A percentile compares a stretch with the other conserved stretches of the same genome.
Conservation (phyloP, 2,888 invertebrate genomes). For the Epirrhoe alternata region DNA sequence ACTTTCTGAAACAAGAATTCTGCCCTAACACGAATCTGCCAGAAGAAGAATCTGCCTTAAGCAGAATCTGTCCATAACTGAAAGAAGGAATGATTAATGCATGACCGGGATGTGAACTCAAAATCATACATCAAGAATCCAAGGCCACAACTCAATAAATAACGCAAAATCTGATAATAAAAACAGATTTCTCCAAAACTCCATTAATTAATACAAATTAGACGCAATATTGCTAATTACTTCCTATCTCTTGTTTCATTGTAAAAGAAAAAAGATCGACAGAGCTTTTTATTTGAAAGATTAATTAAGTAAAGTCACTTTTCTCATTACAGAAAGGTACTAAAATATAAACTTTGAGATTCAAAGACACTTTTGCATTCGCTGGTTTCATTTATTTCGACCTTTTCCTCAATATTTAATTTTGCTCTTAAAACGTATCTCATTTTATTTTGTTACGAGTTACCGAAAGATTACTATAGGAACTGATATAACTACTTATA, state of each 20-base stretch:
- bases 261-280: constrained; percentile 34
- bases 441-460: too few relatives aligned
- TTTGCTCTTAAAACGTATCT: not conserved
- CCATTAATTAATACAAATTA: constrained; percentile 13
- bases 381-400: constrained; percentile 1
- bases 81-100: too few relatives aligned
- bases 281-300: constrained; percentile 40
- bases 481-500: too few relatives aligned
- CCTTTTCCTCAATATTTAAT: not conserved
- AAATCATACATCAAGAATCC: too few relatives aligned
- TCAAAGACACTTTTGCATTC: constrained; percentile 22
- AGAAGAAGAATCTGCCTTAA: too few relatives aligned
- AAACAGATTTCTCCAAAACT: not conserved
- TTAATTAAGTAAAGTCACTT: constrained; percentile 39
- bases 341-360: constrained; percentile 20
- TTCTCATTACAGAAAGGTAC: constrained; percentile 27
- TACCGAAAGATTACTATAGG: too few relatives aligned
- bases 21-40: too few relatives aligned
- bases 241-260: constrained; percentile 38
- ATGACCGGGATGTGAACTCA: too few relatives aligned
- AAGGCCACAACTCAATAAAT: not conserved
- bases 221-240: constrained; percentile 40
- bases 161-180: too few relatives aligned
- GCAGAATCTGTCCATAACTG: too few relatives aligned
- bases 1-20: too few relatives aligned